Evolutionary conservation across 2,888 invertebrate genomes (phyloP), one percentile per base, ranked within the genome.

Genomic region (Aromia moschata): DNA sequence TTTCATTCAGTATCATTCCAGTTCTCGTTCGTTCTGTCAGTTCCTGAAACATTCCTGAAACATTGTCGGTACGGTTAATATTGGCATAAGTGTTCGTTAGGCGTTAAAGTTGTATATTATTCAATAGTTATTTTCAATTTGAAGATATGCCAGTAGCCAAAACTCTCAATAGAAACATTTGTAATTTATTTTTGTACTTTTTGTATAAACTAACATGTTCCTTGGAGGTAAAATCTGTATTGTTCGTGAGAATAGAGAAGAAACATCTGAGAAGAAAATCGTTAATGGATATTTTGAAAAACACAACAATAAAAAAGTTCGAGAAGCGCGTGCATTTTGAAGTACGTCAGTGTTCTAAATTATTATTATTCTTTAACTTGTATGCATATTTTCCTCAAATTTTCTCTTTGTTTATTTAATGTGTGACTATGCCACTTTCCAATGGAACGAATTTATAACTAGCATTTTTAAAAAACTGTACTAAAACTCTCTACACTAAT

Each of bases 261-360:
- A 71, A 56, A 58, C 46, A 44, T 56, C 25, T 45, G 53, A 58
- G 45, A 56, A 55, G 45, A 65, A 30, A 30, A 33, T 56, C 38
- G 41, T 49, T 12, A 64, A 70, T 56, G 60, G 62, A 36, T 56
- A 46, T 12, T 16, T 44, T 9, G 64, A 67, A 38, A 63, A 55
- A 16, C 46, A 53, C 15, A 61, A 17, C 25, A 11, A 1, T 31
- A 52, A 55, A 70, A n/a, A 76, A 73, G 58, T 68, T 45, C 52
- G 78, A 77, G 58, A 79, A 79, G 64, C 78, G 70, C 57, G 80
- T 80, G 33, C 78, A 71, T 63, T 80, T 80, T 68, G 76, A 77
- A 75, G 80, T 80, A 77, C 45, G 73, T 72, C 60, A 12, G 10
- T 25, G 7, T 33, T 10, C 11, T 25, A 12, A 37, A 25, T n/a